These are phyloP conservation scores for Limenitis camilla DNA, from an alignment of 2,888 invertebrate genomes.

Conservation along the genomic window DNA sequence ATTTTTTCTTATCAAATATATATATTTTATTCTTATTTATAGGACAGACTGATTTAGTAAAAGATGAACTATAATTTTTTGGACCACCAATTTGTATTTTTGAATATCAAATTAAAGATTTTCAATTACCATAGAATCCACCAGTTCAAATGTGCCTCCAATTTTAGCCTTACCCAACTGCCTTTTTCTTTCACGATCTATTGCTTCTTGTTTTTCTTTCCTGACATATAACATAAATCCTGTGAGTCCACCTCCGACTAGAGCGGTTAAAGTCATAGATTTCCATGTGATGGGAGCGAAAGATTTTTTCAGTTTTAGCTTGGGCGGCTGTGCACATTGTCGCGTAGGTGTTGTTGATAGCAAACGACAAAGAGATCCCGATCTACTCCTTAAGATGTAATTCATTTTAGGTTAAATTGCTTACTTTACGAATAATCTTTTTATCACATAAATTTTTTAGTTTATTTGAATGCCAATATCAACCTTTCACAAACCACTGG, in stretches of 20 bases:
- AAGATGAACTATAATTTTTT: too few species aligned
- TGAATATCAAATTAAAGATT: not conserved
- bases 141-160: constrained; percentile 93
- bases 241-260: constrained; percentile 78
- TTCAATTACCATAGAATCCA: constrained; percentile 74
- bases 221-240: constrained; percentile 85
- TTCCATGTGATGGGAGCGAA: constrained; percentile 88
- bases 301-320: constrained; percentile 36
- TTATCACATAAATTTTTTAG: constrained; percentile 6
- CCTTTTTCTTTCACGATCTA: constrained; percentile 83
- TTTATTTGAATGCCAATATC: too few species aligned
- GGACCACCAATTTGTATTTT: not conserved
- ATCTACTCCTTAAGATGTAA: constrained; percentile 42
- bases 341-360: constrained; percentile 49
- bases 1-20: not conserved
- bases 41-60: too few species aligned
- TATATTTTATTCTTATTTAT: not conserved
- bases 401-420: constrained; percentile 40
- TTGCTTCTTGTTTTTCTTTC: constrained; percentile 83
- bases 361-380: constrained; percentile 37
- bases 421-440: constrained; percentile 7
- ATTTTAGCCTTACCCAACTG: constrained; percentile 93
- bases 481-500: too few species aligned
- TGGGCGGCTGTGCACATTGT: constrained; percentile 51
- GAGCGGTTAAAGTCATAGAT: constrained; percentile 78